Evolutionary conservation across 1,140 invertebrate genomes (phyloP).

Genomic region (Galendromus occidentalis): DNA sequence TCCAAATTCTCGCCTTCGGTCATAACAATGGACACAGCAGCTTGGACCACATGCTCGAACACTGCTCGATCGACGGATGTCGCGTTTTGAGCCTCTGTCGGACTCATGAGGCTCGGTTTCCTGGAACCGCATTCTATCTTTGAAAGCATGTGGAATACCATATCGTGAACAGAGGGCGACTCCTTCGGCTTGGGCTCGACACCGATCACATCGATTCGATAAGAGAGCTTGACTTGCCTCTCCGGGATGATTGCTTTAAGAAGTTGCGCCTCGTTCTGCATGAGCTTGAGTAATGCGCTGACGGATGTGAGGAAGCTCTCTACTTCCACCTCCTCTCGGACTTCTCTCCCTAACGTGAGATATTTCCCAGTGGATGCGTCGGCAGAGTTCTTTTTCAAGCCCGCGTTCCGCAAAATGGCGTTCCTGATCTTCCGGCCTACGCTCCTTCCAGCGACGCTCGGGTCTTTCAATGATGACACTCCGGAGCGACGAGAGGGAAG

Average conservation of each 20-base stretch:
- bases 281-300: slow-evolving; percentile 61
- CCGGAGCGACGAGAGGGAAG: slow-evolving; percentile 20
- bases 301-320: slow-evolving; percentile 66
- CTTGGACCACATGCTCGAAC: slow-evolving; percentile 60
- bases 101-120: background rate
- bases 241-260: background rate
- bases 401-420: slow-evolving; percentile 24
- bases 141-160: no score
- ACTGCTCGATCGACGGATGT: slow-evolving; percentile 29
- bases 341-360: background rate
- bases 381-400: slow-evolving; percentile 30
- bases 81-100: background rate
- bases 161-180: no score
- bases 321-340: slow-evolving; percentile 52
- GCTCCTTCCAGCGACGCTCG: background rate
- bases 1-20: slow-evolving; percentile 48
- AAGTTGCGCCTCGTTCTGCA: slow-evolving; percentile 45
- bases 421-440: background rate
- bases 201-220: no score
- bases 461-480: slow-evolving; percentile 27
- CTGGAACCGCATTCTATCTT: no score
- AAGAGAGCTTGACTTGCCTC: background rate
- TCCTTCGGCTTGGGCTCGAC: no score
- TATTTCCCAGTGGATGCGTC: background rate
- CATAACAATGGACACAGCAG: slow-evolving; percentile 61